Percentiles rank a stretch among this genome's conserved stretches.
These are phyloP conservation scores for Pandemis heparana DNA, from an alignment of 2,888 invertebrate species.

Conservation along the genomic window DNA sequence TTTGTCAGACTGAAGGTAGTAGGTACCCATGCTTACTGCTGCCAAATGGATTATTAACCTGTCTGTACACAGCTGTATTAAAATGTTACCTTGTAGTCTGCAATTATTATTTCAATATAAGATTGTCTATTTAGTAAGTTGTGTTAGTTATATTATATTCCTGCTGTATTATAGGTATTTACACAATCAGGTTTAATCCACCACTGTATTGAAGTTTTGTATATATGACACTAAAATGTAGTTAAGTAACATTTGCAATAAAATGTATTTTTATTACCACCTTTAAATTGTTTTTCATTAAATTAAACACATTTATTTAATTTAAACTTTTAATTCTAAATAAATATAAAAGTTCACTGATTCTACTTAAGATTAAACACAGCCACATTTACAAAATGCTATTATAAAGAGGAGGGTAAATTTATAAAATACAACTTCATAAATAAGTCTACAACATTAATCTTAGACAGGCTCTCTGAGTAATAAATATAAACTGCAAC, in stretches of 20 bases:
- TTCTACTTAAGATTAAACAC: slow-evolving; percentile 38
- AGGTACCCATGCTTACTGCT: slow-evolving; percentile 60
- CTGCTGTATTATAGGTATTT: slow-evolving; percentile 65
- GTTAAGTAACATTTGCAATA: slow-evolving; percentile 83
- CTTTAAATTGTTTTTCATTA: slow-evolving; percentile 62
- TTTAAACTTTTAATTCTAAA: slow-evolving; percentile 34
- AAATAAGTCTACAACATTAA: slow-evolving; percentile 56
- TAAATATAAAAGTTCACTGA: background rate
- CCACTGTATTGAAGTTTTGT: slow-evolving; percentile 81
- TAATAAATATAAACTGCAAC: slow-evolving; percentile 64
- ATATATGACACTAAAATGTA: slow-evolving; percentile 82
- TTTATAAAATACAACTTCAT: slow-evolving; percentile 43
- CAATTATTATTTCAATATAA: slow-evolving; percentile 49
- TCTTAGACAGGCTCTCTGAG: slow-evolving; percentile 58
- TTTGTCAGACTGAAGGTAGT: slow-evolving; percentile 58
- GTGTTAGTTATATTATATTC: slow-evolving; percentile 52
- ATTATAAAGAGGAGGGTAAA: slow-evolving; percentile 7
- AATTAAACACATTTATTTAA: slow-evolving; percentile 37
- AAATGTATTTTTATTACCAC: slow-evolving; percentile 85
- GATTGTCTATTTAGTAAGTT: slow-evolving; percentile 51
- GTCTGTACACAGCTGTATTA: slow-evolving; percentile 47
- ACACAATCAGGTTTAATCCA: slow-evolving; percentile 64
- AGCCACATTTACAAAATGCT: slow-evolving; percentile 22
- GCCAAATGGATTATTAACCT: slow-evolving; percentile 74
- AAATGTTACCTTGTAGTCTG: slow-evolving; percentile 63